A percentile compares a stretch with the other conserved stretches of the same genome.
phyloP scores from a whole-genome alignment of 2,888 invertebrate species.

The Drosophila anomelani region DNA sequence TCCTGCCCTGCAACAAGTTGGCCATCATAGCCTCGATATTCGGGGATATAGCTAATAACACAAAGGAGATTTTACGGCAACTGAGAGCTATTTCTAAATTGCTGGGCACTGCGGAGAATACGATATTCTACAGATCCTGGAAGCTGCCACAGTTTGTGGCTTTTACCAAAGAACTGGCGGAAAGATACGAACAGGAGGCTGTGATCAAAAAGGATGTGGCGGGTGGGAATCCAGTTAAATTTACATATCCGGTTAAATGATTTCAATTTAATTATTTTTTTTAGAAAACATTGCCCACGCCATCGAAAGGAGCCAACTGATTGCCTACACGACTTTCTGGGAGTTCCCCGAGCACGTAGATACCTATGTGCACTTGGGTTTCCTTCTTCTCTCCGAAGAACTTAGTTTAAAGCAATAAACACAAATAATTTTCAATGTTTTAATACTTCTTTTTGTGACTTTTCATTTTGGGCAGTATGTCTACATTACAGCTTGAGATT shows the following conservation, averaged over 20 bases:
- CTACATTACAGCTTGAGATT: slow-evolving; percentile 16
- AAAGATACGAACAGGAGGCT: slow-evolving; percentile 73
- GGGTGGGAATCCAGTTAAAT: slow-evolving; percentile 56
- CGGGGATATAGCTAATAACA: slow-evolving; percentile 72
- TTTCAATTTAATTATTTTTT: slow-evolving; percentile 8
- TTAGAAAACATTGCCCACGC: slow-evolving; percentile 81
- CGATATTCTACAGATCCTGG: slow-evolving; percentile 81
- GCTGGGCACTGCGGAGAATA: slow-evolving; percentile 56
- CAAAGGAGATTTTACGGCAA: slow-evolving; percentile 71
- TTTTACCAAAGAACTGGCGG: slow-evolving; percentile 66
- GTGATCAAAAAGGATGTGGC: slow-evolving; percentile 77
- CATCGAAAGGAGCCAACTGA: slow-evolving; percentile 64
- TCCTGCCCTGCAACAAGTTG: slow-evolving; percentile 77
- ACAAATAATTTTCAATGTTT: not conserved
- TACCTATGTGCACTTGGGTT: slow-evolving; percentile 68
- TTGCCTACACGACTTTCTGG: slow-evolving; percentile 77
- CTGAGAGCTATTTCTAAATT: slow-evolving; percentile 72
- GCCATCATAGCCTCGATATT: slow-evolving; percentile 78
- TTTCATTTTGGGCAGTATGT: slow-evolving; percentile 22
- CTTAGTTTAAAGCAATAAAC: slow-evolving; percentile 43
- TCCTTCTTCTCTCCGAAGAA: slow-evolving; percentile 77
- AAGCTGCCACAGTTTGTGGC: slow-evolving; percentile 69
- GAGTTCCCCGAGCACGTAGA: slow-evolving; percentile 81
- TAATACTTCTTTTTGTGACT: slow-evolving; percentile 9
- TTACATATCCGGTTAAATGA: not conserved